Evolutionary conservation across 2,888 invertebrate genomes (phyloP).

Genomic region (Gastracanthus pulcherrimus): DNA sequence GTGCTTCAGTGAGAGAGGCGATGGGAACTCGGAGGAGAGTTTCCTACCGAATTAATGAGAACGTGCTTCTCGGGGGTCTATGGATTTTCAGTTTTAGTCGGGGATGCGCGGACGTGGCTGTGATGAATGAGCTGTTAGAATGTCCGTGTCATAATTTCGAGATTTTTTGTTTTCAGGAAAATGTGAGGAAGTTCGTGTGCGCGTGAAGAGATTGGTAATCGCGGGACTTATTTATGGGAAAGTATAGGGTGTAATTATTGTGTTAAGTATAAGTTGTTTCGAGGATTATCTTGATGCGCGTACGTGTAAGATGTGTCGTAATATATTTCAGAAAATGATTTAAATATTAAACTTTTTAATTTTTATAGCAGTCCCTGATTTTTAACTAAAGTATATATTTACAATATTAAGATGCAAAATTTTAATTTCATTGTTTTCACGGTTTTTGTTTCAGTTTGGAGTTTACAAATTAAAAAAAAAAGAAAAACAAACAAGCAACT

Average conservation of each 20-base stretch:
- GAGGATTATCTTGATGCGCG: neutral
- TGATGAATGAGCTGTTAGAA: conserved; percentile 22
- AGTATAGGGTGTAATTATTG: neutral
- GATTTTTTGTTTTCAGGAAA: neutral
- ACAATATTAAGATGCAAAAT: too few relatives aligned
- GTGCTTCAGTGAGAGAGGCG: neutral
- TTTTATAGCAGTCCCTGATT: too few relatives aligned
- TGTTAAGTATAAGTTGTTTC: neutral
- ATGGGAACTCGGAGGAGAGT: conserved; percentile 5
- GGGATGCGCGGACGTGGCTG: neutral
- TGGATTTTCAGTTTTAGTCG: neutral
- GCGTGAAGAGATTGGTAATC: neutral
- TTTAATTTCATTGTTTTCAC: too few relatives aligned
- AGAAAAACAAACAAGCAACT: neutral
- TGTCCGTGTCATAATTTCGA: neutral
- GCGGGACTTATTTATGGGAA: neutral
- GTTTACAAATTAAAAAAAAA: neutral
- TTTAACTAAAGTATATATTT: too few relatives aligned
- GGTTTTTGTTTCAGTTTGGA: too few relatives aligned
- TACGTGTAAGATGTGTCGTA: neutral
- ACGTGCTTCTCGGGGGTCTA: neutral
- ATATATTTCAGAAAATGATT: too few relatives aligned
- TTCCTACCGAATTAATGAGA: conserved; percentile 7
- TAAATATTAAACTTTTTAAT: too few relatives aligned
- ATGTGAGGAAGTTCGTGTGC: neutral